These are phyloP conservation scores for Chelonus insularis DNA, from an alignment of 1,140 invertebrate species.

Conservation along the genomic window DNA sequence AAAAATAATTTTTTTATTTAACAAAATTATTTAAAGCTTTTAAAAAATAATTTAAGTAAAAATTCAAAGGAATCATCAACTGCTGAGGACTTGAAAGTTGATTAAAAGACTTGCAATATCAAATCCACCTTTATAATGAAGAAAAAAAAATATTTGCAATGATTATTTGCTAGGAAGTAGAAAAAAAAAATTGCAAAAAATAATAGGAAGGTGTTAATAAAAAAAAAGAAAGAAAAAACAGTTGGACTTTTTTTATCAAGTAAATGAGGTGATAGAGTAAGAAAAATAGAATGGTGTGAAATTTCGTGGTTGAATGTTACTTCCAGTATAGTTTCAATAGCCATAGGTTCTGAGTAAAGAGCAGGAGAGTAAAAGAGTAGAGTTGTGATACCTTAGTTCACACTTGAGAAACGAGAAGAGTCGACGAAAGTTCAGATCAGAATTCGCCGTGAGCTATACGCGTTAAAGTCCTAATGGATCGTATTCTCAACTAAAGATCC, in stretches of 20 bases:
- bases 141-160: too few species aligned
- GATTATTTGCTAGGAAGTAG: too few species aligned
- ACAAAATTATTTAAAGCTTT: too few species aligned
- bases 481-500: slow-evolving; percentile 29
- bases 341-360: not conserved
- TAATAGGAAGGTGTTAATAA: too few species aligned
- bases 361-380: slow-evolving; percentile 23
- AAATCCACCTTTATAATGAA: too few species aligned
- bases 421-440: slow-evolving; percentile 46
- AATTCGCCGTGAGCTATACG: slow-evolving; percentile 45
- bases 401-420: slow-evolving; percentile 41
- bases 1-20: too few species aligned
- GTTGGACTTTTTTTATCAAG: not conserved
- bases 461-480: slow-evolving; percentile 56
- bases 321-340: not conserved
- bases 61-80: too few species aligned
- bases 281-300: not conserved
- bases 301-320: not conserved
- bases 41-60: too few species aligned
- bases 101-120: too few species aligned
- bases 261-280: not conserved
- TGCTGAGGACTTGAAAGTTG: too few species aligned
- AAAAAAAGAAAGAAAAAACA: not conserved
- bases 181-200: too few species aligned
- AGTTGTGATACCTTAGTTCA: slow-evolving; percentile 21